Evolutionary conservation across 2,113 vertebrate genomes (phyloP), one percentile per base, ranked within the genome.

Genomic region (Acanthochromis polyacanthus): DNA sequence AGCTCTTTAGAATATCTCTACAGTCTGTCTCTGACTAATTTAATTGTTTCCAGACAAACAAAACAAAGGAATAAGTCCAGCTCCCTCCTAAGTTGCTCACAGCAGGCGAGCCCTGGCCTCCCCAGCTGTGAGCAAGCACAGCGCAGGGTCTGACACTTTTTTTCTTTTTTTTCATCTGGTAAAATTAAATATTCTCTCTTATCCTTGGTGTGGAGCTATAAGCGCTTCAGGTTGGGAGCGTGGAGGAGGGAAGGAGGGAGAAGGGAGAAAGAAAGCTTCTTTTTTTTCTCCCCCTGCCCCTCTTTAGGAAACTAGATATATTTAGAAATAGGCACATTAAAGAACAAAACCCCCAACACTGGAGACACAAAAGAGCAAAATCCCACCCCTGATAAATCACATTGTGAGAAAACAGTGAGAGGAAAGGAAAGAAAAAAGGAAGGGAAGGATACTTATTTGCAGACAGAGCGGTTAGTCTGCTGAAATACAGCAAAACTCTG

Each of bases 121-220:
- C 80, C 74, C 64, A 56, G 56, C 61, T 75, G 68, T 63, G 48
- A 2, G 7, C 32, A 36, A 55, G 62, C 30, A 12, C 46, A 40
- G 28, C 15, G 51, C 58, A 50, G n/a, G 79, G 59, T 63, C 66
- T 62, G 76, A 86, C 86, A 80, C 62, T 20, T 69, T 62, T 75
- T 69, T 79, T 57, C 75, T 79, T 58, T 72, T 79, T 58, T 72
- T 84, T 82, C 77, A 90, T 89, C 85, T 85, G 60, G 64, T 46
- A 81, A 87, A 92, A 92, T 92, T 91, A 90, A 94, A 90, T 92
- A 91, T 94, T 94, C 91, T 89, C 89, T 94, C 85, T 91, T 73
- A 92, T 93, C 90, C 84, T 79, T 63, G 75, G 78, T 81, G 86
- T 81, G 82, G 62, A 88, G 84, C 82, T 89, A 79, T 84, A 91